Conservation (phyloP, 1,140 invertebrate genomes). For the Procambarus clarkii region DNA sequence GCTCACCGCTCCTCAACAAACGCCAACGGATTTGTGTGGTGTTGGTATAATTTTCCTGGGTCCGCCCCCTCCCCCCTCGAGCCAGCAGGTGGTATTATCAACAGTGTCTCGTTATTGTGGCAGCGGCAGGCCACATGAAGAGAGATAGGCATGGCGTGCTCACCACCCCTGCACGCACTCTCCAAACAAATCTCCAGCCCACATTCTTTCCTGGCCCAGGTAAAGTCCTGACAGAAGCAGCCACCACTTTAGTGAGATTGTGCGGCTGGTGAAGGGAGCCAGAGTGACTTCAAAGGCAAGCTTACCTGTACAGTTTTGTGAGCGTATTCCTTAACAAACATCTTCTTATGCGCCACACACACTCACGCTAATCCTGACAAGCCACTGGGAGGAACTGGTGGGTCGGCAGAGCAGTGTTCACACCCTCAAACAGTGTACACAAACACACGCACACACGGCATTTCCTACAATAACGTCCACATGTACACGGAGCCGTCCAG, state of each 20-base stretch:
- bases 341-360: constrained; percentile 62
- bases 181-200: no score
- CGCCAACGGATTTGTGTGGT: background rate
- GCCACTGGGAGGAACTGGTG: constrained; percentile 56
- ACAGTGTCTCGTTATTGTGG: constrained; percentile 3
- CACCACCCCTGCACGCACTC: no score
- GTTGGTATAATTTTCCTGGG: constrained; percentile 34
- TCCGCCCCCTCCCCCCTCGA: background rate
- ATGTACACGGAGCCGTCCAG: constrained; percentile 54
- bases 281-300: constrained; percentile 30
- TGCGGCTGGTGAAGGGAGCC: constrained; percentile 24
- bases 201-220: constrained; percentile 26
- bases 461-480: constrained; percentile 66
- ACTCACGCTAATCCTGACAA: constrained; percentile 64
- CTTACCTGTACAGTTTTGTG: constrained; percentile 62
- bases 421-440: constrained; percentile 68
- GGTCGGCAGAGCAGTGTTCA: constrained; percentile 62
- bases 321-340: constrained; percentile 59
- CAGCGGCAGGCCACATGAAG: background rate
- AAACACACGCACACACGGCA: constrained; percentile 69
- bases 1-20: background rate
- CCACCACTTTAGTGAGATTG: background rate
- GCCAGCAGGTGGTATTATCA: constrained; percentile 37
- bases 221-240: constrained; percentile 21
- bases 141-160: background rate